A percentile compares a stretch with the other conserved stretches of the same genome.
phyloP scores from a whole-genome alignment of 1,140 invertebrate species.

The Drosophila seguyi region DNA sequence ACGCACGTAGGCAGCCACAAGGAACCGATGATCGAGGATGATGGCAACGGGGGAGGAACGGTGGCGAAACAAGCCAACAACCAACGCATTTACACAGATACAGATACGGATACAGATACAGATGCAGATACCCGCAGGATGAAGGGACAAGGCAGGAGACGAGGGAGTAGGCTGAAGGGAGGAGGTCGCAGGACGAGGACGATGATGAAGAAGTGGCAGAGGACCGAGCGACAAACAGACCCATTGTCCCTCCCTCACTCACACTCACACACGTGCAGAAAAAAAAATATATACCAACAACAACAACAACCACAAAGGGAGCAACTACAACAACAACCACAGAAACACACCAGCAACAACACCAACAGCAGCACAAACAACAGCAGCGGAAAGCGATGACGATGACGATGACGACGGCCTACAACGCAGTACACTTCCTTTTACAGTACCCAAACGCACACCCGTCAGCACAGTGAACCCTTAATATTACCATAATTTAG shows the following conservation, averaged over 20 bases:
- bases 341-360: slow-evolving; percentile 21
- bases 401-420: slow-evolving; percentile 62
- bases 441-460: slow-evolving; percentile 44
- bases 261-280: slow-evolving; percentile 53
- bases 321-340: slow-evolving; percentile 27
- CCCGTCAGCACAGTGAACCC: slow-evolving; percentile 19
- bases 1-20: slow-evolving; percentile 15
- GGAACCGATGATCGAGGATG: slow-evolving; percentile 12
- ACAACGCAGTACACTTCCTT: slow-evolving; percentile 80
- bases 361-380: slow-evolving; percentile 26
- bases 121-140: slow-evolving; percentile 57
- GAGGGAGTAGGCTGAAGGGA: not conserved
- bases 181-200: slow-evolving; percentile 14
- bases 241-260: slow-evolving; percentile 59
- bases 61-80: slow-evolving; percentile 55
- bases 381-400: slow-evolving; percentile 36
- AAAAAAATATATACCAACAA: slow-evolving; percentile 16
- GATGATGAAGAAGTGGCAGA: slow-evolving; percentile 30
- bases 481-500: not conserved
- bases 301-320: slow-evolving; percentile 10
- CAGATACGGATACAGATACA: slow-evolving; percentile 77
- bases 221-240: slow-evolving; percentile 42
- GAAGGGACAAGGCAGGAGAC: slow-evolving; percentile 11
- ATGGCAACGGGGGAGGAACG: slow-evolving; percentile 19
- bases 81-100: slow-evolving; percentile 76